Evolutionary conservation across 1,140 invertebrate genomes (phyloP), one percentile per base, ranked within the genome.

Genomic region (Agrilus planipennis): DNA sequence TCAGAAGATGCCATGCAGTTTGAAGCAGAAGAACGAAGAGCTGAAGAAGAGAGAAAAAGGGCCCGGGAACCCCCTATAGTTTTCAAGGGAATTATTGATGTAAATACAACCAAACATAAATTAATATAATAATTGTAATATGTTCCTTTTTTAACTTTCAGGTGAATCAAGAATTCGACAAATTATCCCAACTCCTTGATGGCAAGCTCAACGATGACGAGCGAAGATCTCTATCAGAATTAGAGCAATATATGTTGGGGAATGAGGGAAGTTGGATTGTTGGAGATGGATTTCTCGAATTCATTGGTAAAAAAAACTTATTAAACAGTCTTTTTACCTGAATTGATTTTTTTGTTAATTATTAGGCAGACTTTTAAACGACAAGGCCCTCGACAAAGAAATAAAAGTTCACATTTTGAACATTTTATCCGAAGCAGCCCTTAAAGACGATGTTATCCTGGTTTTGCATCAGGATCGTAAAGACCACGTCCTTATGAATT

Each of bases 181-280:
- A 67, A 0, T 60, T 87, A 5, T 65, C 72, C 4, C 68, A 65
- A 41, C 46, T 72, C 15, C 62, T 84, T 2, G 74, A 77, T 42
- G 74, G 72, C 1, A 76, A 79, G 51, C 63, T 86, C 19, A 70
- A 63, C 22, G 70, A 75, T 4, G 81, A 81, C 29, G 84, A 88
- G 54, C 67, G 73, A 50, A 69, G 71, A 41, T 79, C 77, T 51
- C 63, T 87, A 47, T 73, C 80, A 46, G 88, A 93, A 67, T 64
- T 93, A 41, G 73, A 81, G 51, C 83, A 88, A 55, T 94, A 91
- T 63, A 76, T 90, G 51, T 64, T 90, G 39, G 81, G 84, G 43
- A 83, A 88, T 49, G 85, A 89, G 52, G 89, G 89, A 29, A 86
- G 83, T 45, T 92, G 89, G 89, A 86, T 87, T 29, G 68, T 93